These are phyloP conservation scores for Apocheima hispidaria DNA, from an alignment of 2,888 invertebrate genomes.

Conservation along the genomic window DNA sequence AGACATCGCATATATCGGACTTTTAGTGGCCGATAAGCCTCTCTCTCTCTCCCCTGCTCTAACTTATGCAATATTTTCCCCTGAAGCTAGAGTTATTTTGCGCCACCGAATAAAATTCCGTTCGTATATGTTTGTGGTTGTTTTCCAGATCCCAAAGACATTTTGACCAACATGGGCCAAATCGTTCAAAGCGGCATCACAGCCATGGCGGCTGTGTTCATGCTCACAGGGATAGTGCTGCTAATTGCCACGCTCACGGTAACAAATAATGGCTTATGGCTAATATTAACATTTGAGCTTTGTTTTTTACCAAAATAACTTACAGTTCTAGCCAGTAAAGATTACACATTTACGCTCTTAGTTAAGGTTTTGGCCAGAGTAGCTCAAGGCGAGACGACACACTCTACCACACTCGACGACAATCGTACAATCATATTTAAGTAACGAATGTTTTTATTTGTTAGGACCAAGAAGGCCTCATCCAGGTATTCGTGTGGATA, in stretches of 20 bases:
- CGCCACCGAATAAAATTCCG: no score
- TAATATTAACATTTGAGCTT: no score
- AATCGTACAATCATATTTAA: no score
- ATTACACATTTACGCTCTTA: no score
- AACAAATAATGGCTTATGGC: neutral
- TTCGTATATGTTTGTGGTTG: neutral
- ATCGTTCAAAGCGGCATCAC: neutral
- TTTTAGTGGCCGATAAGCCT: no score
- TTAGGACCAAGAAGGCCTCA: neutral
- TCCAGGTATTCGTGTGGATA: constrained; percentile 9
- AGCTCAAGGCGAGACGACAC: no score
- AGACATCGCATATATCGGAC: no score
- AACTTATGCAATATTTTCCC: neutral
- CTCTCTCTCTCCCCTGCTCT: no score
- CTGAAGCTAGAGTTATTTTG: neutral
- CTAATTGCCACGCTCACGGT: constrained; percentile 2
- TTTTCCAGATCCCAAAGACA: neutral
- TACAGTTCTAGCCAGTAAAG: no score
- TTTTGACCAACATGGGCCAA: neutral
- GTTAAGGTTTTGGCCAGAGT: no score
- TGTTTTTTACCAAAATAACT: neutral
- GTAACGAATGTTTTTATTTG: neutral
- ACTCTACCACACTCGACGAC: no score
- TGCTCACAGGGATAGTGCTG: neutral
- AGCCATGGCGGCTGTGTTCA: neutral